Evolutionary conservation across 2,888 invertebrate genomes (phyloP), one percentile per base, ranked within the genome.

Genomic region (Tipula helvola): DNA sequence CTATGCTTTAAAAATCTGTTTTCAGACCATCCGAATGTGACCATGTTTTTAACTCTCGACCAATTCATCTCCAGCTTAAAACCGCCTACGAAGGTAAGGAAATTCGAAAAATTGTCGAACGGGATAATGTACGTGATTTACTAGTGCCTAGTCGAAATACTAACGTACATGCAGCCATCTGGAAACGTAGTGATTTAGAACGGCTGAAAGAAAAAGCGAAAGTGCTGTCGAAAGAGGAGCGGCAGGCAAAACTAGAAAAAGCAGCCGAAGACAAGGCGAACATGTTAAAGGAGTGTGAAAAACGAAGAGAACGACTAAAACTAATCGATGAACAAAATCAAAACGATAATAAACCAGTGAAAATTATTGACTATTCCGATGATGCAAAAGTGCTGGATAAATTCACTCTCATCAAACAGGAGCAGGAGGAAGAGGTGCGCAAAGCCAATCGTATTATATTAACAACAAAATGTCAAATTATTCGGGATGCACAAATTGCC

Each of bases 401-500:
- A 87, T 91, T 93, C 0, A 89, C 91, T 44, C 88, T 92, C 1
- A 91, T 91, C 4, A 90, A 90, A 86, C 91, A 91, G 18, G 92
- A 92, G 87, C 90, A 91, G 87, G 91, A 91, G 89, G 96, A 93
- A 90, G 94, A 93, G 92, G 95, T 93, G 88, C 96, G 95, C 91
- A 93, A 92, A 36, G 95, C 96, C 88, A 97, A 96, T 91, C 94
- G 94, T 87, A 93, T 97, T 88, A 96, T 97, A 89, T 91, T 97
- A 12, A 96, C 96, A 16, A 96, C 96, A 28, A 97, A 97, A 90
- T 97, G 97, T 88, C 94, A 96, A 89, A 96, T 96, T 0, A 96
- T 97, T 85, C 92, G 97, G 18, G 96, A 97, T 90, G 96, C 96
- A 0, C 97, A 97, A 92, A 93, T 97, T 87, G 93, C 93, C 0